Base-by-base conservation (phyloP, 2,888 invertebrate genomes). In the Brenthis hecate region DNA sequence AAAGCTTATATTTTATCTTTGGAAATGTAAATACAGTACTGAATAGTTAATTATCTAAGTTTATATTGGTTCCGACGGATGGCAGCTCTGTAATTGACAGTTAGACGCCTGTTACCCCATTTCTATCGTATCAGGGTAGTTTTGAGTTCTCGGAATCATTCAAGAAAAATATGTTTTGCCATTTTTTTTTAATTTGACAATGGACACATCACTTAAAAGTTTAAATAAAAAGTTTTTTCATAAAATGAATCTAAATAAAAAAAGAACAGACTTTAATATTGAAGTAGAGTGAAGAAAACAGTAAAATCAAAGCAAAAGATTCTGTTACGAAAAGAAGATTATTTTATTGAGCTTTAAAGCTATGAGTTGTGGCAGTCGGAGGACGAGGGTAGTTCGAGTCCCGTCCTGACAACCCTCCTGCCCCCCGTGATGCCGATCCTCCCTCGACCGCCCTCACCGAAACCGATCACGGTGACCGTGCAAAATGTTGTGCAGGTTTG, bases 371-470 rank as follows among this genome's bases (percentile, higher is more conserved):
- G 74, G 75, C 77, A 85, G 83, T 78, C 75, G 71, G 75, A 77
- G 73, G 81, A 83, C 62, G 87, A 86, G 73, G 85, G 81, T 61
- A 76, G 80, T 71, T 77, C 80, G 72, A 81, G 82, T 74, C 85
- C 85, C 55, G 84, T 81, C 56, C 80, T 88, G 76, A 87, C 88
- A 75, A 77, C 84, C 56, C 83, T 88, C 70, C 82, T 87, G 80
- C 86, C 87, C 77, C 85, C 86, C 71, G 82, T 73, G 81, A 75
- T 85, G 76, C 82, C 85, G 71, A 65, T 81, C 69, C 67, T 78
- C 72, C 75, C 81, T 72, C 78, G 78, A 57, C 76, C 78, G 74
- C 74, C 80, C 70, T 75, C 80, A 70, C 77, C 82, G 72, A 82
- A 78, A 74, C 77, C 80, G 72, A 74, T 82, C 76, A 82, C 82